Base-by-base conservation (phyloP, 2,888 invertebrate species). In the Brachypterus glaber region DNA sequence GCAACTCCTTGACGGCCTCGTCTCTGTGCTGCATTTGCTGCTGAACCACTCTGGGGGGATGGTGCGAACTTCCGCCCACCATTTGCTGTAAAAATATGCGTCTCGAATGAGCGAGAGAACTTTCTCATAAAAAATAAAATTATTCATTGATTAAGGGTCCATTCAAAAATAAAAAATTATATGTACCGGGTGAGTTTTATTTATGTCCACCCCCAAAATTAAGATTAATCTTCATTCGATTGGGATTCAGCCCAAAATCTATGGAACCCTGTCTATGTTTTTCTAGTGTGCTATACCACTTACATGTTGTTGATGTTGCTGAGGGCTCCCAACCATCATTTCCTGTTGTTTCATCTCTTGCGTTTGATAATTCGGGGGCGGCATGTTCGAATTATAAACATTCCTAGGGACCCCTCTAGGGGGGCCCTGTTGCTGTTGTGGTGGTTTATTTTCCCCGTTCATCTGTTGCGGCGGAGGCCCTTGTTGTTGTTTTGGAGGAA, bases 1-100 rank as follows among this genome's bases (percentile, higher is more conserved):
- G 77, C 37, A 89, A 62, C 41, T 87, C 85, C 64, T 74, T 63
- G 2, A 57, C 47, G 2, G 55, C 55, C 3, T 62, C 60, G 5
- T 57, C 50, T 36, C 12, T 13, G 27, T 9, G 7, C 27, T 4
- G 7, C 8, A n/a, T n/a, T n/a, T 54, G 55, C 26, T 33, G 35
- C 14, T 34, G 24, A 16, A 14, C 7, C 17, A n/a, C 58, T 51
- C 32, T 43, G 27, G 27, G 42, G 39, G 17, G 38, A 18, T 59
- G 54, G 35, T 46, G 31, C 30, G 41, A 45, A 16, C 50, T 13
- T 5, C 27, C 27, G 27, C 27, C 27, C 11, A 5, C 12, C 40
- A 44, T 50, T 45, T 17, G 29, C n/a, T n/a, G n/a, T n/a, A n/a
- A n/a, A n/a, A n/a, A n/a, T n/a, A n/a, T n/a, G n/a, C n/a, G n/a